Evolutionary conservation across 2,888 invertebrate species (phyloP), one percentile per base, ranked within the genome.

Genomic region (Drosophila borealis): DNA sequence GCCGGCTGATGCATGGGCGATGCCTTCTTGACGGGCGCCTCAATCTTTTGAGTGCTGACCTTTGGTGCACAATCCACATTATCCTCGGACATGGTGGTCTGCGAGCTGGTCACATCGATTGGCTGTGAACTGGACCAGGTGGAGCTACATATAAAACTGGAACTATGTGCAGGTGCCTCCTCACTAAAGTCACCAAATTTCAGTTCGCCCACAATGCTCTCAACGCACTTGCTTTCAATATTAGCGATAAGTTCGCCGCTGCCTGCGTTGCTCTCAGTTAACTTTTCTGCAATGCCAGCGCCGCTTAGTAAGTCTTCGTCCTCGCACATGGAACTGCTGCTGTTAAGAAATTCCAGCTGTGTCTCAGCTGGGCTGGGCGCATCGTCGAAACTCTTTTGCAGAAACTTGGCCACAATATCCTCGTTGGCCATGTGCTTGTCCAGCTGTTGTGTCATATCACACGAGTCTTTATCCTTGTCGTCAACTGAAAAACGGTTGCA

Each of bases 331-430:
- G 91, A 90, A 50, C 90, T 81, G 37, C 90, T 90, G 65, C 90
- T 91, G 56, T 91, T 91, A 0, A 91, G 80, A 60, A 91, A 91
- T 61, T 91, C 81, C 44, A 91, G 80, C 25, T 85, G 88, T 4
- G 78, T 66, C 3, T 90, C 88, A 2, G 21, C 45, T n/a, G 55
- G 39, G 11, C 42, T 48, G 57, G 61, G 54, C 41, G 70, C 48
- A 34, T 71, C 60, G 25, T 73, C 64, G 2, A 49, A 46, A 17
- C 41, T 54, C 34, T 60, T 70, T 37, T 79, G 78, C 57, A 90
- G 55, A 49, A 79, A 90, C 61, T 90, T 79, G 8, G 84, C 81
- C 14, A 84, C 79, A 60, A 90, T 90, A 48, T 90, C 90, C 44
- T 88, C 79, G 10, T 78, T 79, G 45, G 88, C 80, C 44, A 88